Base-by-base conservation (phyloP, 1,140 invertebrate genomes). In the Zaprionus africanus region DNA sequence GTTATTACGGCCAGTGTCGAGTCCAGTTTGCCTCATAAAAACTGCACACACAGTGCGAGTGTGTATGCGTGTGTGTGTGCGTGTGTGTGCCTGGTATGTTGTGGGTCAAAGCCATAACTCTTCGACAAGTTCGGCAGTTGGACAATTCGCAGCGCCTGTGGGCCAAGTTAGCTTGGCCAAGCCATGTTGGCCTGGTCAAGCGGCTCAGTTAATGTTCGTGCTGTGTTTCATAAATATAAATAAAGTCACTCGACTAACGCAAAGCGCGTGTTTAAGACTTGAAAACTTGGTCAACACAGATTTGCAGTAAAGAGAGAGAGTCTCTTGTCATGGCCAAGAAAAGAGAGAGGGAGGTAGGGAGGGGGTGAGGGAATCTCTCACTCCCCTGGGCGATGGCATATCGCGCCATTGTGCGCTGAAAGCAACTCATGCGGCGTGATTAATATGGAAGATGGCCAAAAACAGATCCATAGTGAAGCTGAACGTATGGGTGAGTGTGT, bases 51-150 rank as follows among this genome's bases (percentile, higher is more conserved):
- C 43, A 26, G 22, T 57, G 34, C 26, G 51, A 26, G 38, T 53
- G 38, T 59, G 41, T 64, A 46, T 74, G 41, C 73, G 64, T 58
- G n/a, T 51, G 34, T 28, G 38, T 57, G 28, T 46, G 53, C 41
- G 41, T 58, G 49, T 69, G 43, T 80, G 65, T 74, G 46, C 57
- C 56, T 62, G 60, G 65, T 58, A 59, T 72, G 78, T 81, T 90
- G 81, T 90, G 85, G 85, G 85, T 90, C 86, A 90, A 81, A 90
- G 67, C 78, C 85, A 90, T 90, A 90, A 90, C 66, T 90, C 85
- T 90, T 88, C 76, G 70, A 90, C 79, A 88, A 84, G 85, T 88
- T 90, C 78, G 84, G 67, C 82, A 76, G 82, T 79, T 83, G 62
- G 68, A 64, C 51, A 64, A 59, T 56, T 67, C 68, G 49, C 68